Conservation (phyloP, 2,797 vertebrate species). For the Coreius guichenoti region DNA sequence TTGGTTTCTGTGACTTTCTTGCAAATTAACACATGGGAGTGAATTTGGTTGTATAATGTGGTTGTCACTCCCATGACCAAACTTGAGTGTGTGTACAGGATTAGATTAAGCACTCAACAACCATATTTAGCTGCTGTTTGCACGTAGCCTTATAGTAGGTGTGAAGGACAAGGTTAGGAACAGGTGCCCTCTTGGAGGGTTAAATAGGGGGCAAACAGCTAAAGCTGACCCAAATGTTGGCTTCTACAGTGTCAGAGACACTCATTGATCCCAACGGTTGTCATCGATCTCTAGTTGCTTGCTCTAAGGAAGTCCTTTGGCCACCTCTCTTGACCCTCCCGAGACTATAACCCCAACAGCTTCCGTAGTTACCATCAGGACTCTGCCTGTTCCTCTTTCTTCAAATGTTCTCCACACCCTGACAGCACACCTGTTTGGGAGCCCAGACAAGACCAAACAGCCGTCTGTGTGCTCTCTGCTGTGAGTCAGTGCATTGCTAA, state of each 20-base stretch:
- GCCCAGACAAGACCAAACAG: constrained; percentile 74
- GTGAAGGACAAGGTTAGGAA: neutral
- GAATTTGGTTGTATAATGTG: neutral
- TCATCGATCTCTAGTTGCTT: neutral
- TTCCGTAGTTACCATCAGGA: constrained; percentile 1
- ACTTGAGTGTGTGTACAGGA: neutral
- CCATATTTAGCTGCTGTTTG: neutral
- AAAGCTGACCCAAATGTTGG: neutral
- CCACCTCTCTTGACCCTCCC: neutral
- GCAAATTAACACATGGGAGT: neutral
- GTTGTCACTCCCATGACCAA: neutral
- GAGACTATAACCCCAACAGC: neutral
- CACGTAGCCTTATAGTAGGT: neutral
- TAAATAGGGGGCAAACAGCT: neutral
- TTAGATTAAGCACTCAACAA: neutral
- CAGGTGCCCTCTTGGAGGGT: neutral
- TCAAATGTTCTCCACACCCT: constrained; percentile 37
- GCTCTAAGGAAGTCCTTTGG: neutral
- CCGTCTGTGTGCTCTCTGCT: constrained; percentile 73
- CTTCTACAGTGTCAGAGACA: neutral
- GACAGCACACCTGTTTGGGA: constrained; percentile 77
- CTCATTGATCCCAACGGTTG: neutral
- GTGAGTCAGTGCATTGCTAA: constrained; percentile 82
- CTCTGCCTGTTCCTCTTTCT: constrained; percentile 30
- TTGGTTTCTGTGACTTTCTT: neutral